Base-by-base conservation (phyloP, 2,888 invertebrate species). In the Odontomyia ornata region DNA sequence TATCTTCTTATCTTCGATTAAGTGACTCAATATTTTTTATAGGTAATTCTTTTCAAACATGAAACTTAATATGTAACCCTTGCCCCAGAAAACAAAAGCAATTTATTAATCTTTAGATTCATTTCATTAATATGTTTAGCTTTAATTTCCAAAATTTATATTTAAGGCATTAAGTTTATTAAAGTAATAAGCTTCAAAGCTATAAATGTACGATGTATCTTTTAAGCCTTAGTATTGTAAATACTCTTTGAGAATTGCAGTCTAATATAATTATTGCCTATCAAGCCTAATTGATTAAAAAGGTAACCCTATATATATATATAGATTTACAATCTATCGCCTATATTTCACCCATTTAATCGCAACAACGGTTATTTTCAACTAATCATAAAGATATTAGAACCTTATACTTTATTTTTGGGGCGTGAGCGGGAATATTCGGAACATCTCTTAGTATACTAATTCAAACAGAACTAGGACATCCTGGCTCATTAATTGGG, bases 381-480 rank as follows among this genome's bases (percentile, higher is more conserved):
- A 91, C 91, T 15, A 69, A 69, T 69, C 69, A 69, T 69, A 69
- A 69, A 69, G 69, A 69, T 69, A 69, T 69, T 69, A 47, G 69
- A 15, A 69, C 69, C 3, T n/a, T 69, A 25, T 69, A 69, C 1
- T 69, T 93, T 86, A 88, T 91, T 84, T 89, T 91, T 84, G 90
- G 90, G 60, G 87, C 90, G 81, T 93, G 92, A 89, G 84, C 92
- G 1, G 92, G 92, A 80, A 89, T 93, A 88, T 83, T 93, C 27
- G 93, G 93, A 79, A 90, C 91, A 11, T 90, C 91, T 0, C 84
- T 93, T 87, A 93, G 93, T 81, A 83, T 93, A 81, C 79, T 93
- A 86, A 93, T 93, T 89, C 93, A 93, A 80, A 85, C 60, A 79
- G 93, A 94, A 89, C 87, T 93, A 88, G 90, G 91, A 25, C 90